These are phyloP conservation scores for Conus canariensis DNA, from an alignment of 2,888 invertebrate species.

Conservation along the genomic window DNA sequence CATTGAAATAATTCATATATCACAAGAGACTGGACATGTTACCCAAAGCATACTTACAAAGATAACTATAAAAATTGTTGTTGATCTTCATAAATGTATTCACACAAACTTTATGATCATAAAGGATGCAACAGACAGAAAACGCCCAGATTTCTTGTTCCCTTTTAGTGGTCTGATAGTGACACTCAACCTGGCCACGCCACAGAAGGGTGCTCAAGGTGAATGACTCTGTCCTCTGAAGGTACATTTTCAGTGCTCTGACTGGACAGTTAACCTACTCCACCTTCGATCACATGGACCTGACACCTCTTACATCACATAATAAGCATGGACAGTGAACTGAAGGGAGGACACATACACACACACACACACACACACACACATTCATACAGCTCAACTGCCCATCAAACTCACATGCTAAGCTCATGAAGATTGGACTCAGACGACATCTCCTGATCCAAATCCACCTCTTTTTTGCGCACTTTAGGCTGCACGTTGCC, in stretches of 20 bases:
- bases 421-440: conserved; percentile 81
- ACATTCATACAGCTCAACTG: neutral
- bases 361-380: neutral
- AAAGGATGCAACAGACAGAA: neutral
- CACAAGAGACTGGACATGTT: no score
- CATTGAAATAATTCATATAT: neutral
- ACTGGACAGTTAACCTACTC: no score
- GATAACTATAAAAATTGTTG: neutral
- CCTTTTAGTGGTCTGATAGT: no score
- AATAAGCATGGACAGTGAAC: no score
- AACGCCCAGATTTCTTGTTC: no score
- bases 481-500: conserved; percentile 57
- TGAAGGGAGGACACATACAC: neutral
- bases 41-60: no score
- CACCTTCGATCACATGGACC: no score
- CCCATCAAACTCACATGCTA: conserved; percentile 78
- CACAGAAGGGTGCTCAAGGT: no score
- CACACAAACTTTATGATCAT: neutral
- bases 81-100: neutral
- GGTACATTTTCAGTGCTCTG: no score
- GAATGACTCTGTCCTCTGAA: no score
- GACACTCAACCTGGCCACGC: no score
- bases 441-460: conserved; percentile 54
- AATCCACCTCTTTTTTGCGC: conserved; percentile 57
- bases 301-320: neutral